These are phyloP conservation scores for Thunnus albacares DNA, from an alignment of 2,797 vertebrate genomes.

Conservation along the genomic window DNA sequence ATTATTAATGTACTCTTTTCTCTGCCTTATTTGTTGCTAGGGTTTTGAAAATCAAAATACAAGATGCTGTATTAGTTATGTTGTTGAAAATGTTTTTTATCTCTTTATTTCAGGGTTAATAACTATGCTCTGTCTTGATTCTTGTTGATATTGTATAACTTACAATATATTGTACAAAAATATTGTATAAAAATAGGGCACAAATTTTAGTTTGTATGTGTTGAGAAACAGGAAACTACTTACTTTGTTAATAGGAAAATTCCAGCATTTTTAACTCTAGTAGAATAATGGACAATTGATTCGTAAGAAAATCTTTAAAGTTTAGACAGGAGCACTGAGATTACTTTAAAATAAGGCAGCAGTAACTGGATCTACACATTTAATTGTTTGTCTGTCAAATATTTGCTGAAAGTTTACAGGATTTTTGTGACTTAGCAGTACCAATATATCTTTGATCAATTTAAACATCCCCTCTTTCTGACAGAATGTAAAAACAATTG, in stretches of 20 bases:
- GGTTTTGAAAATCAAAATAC: background rate
- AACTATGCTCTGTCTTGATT: background rate
- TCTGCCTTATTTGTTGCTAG: background rate
- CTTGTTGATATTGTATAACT: background rate
- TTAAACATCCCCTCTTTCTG: constrained; percentile 18
- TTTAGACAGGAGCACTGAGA: too few species aligned
- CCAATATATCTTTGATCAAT: constrained; percentile 7
- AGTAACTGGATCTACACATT: background rate
- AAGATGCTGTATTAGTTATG: background rate
- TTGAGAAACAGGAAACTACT: background rate
- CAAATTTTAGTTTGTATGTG: too few species aligned
- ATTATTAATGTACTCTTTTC: background rate
- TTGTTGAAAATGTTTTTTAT: background rate
- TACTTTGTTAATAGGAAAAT: background rate
- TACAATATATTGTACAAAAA: background rate
- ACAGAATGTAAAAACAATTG: constrained; percentile 19
- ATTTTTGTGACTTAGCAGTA: background rate
- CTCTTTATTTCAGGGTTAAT: background rate
- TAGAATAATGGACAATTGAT: background rate
- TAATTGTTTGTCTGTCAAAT: background rate
- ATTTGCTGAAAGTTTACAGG: constrained; percentile 9
- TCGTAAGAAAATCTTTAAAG: too few species aligned
- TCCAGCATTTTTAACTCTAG: too few species aligned
- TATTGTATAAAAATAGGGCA: background rate
- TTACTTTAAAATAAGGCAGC: too few species aligned